Base-by-base conservation (phyloP, 1,140 invertebrate species). In the Anoplophora glabripennis region DNA sequence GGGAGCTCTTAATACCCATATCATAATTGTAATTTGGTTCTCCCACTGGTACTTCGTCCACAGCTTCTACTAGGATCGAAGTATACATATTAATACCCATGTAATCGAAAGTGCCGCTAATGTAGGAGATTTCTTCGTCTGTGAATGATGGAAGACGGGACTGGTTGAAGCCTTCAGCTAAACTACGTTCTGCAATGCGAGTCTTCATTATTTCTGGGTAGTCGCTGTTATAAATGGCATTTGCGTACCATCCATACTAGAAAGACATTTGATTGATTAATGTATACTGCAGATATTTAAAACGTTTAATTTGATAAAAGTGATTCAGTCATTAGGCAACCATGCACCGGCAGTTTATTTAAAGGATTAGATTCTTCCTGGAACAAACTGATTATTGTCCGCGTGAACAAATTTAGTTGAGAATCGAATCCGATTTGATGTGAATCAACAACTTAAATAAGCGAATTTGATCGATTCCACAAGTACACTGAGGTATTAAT, bases 361-460 rank as follows among this genome's bases (percentile, higher is more conserved):
- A 5, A 47, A 76, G 72, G 0, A 84, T 3, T 86, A 70, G 86
- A 83, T 11, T 80, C 81, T 11, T 86, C 78, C 21, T 80, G 72
- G 15, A 84, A 28, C 5, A 28, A 28, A 28, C 5, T 28, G 21
- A 28, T 3, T n/a, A n/a, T n/a, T n/a, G n/a, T n/a, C n/a, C n/a
- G n/a, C n/a, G n/a, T n/a, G n/a, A n/a, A n/a, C n/a, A n/a, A n/a
- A n/a, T n/a, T n/a, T n/a, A n/a, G n/a, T n/a, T n/a, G n/a, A n/a
- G n/a, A n/a, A n/a, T n/a, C n/a, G n/a, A n/a, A n/a, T n/a, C n/a
- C n/a, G n/a, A n/a, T n/a, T n/a, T n/a, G n/a, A n/a, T n/a, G n/a
- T n/a, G n/a, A n/a, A n/a, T n/a, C n/a, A n/a, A n/a, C n/a, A n/a
- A n/a, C n/a, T n/a, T n/a, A n/a, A n/a, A n/a, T n/a, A n/a, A n/a